These are phyloP conservation scores for Hyposoter dolosus DNA, from an alignment of 2,888 invertebrate genomes.

Conservation along the genomic window DNA sequence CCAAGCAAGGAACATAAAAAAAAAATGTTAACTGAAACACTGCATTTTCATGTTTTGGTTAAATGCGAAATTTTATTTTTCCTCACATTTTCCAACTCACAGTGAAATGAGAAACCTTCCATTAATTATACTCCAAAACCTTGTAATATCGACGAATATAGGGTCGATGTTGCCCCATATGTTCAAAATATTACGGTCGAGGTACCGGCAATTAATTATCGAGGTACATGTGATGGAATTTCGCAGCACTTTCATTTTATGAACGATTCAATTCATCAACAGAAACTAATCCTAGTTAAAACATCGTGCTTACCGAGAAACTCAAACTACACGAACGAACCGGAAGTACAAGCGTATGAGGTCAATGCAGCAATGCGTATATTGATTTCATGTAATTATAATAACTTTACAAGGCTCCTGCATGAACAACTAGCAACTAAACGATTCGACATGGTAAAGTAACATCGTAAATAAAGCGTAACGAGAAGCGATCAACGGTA, in stretches of 20 bases:
- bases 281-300: neutral
- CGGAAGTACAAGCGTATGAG: neutral
- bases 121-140: neutral
- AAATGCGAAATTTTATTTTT: no score
- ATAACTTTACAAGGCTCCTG: neutral
- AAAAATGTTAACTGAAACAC: neutral
- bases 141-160: neutral
- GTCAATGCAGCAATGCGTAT: neutral
- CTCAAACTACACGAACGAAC: neutral
- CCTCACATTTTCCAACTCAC: no score
- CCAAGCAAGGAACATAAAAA: constrained; percentile 60
- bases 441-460: neutral
- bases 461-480: neutral
- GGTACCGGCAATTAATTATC: neutral
- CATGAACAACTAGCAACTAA: neutral
- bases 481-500: neutral
- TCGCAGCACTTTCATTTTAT: neutral
- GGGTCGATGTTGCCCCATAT: neutral
- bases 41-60: no score
- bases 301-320: neutral
- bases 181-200: neutral
- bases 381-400: neutral
- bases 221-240: neutral
- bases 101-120: neutral
- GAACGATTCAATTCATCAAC: neutral